Evolutionary conservation across 2,113 vertebrate species (phyloP), one percentile per base, ranked within the genome.

Genomic region (Bombycilla garrulus): DNA sequence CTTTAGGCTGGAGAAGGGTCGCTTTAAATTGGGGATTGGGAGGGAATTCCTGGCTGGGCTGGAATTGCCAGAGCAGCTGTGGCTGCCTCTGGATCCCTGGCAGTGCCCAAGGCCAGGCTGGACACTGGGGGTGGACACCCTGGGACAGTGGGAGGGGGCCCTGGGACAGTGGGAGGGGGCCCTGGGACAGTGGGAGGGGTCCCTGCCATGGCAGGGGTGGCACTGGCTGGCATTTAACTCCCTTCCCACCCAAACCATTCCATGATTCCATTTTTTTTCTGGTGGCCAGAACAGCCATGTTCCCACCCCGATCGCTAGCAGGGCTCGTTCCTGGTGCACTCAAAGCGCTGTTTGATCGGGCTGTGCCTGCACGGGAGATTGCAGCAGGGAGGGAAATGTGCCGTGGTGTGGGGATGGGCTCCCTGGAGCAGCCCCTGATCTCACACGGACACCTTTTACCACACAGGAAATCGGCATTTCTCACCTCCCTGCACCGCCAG

Each of bases 161-260:
- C 48, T 84, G 81, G 81, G 19, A 10, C 35, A 48, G 60, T 48
- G 81, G 60, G 60, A 65, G 58, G 35, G 9, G 38, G 9, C 38
- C 57, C 48, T 84, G 81, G 81, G 19, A 10, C 35, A 48, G 60
- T 48, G 81, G 60, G 60, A 65, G 58, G 35, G 28, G 82, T 74
- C 82, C 60, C 82, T 85, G 81, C 50, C 60, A 28, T 9, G 33
- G 22, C 17, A 18, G 48, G 38, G 69, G 11, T 33, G 57, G 47
- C 0, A 1, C 3, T 20, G 81, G 57, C 0, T 3, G 58, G 15
- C n/a, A 2, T 40, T 48, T 40, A 0, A 29, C 18, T 28, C 5
- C 23, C 15, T 28, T 23, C 38, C 7, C 4, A 1, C 35, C 28
- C 60, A 56, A 56, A 20, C 12, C 24, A 65, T 10, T 24, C 60